A percentile compares a stretch with the other conserved stretches of the same genome.
Conservation (phyloP, 2,113 vertebrate genomes). For the Oreocharis arfaki region DNA sequence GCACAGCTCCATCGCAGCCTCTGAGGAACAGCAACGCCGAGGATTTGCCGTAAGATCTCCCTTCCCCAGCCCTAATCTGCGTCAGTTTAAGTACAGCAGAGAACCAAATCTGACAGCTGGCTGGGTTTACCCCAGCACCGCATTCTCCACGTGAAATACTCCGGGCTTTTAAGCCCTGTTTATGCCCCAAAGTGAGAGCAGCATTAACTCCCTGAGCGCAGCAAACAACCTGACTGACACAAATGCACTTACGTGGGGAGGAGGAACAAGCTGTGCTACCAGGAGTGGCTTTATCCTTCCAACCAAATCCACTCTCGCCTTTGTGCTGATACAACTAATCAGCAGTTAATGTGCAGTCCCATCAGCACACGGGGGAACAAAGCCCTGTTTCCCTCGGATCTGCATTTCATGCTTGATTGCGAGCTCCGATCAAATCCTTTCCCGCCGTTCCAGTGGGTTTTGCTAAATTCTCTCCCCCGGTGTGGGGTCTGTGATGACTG, state of each 20-base stretch:
- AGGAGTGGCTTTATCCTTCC: not conserved
- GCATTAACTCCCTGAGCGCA: not conserved
- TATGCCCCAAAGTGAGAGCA: slow-evolving; percentile 3
- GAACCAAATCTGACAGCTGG: slow-evolving; percentile 6
- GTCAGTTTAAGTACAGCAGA: not conserved
- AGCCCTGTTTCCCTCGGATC: slow-evolving; percentile 10
- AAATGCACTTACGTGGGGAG: not conserved
- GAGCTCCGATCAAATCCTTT: not conserved
- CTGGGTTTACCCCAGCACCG: not conserved
- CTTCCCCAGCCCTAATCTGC: not conserved
- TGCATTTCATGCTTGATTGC: slow-evolving; percentile 22
- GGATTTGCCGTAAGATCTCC: not conserved
- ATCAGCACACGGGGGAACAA: not conserved
- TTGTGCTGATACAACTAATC: slow-evolving; percentile 4
- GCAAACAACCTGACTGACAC: not conserved
- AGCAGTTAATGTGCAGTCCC: slow-evolving; percentile 36
- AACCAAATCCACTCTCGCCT: not conserved
- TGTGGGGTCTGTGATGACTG: slow-evolving; percentile 10
- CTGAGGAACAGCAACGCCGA: not conserved
- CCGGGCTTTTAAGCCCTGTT: not conserved
- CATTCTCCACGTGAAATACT: not conserved
- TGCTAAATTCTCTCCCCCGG: not conserved
- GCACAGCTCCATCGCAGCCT: not conserved
- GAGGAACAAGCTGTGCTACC: not conserved
- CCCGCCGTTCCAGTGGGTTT: not conserved